Conservation (phyloP, 2,113 vertebrate genomes). For the Forbesichthys agassizii region DNA sequence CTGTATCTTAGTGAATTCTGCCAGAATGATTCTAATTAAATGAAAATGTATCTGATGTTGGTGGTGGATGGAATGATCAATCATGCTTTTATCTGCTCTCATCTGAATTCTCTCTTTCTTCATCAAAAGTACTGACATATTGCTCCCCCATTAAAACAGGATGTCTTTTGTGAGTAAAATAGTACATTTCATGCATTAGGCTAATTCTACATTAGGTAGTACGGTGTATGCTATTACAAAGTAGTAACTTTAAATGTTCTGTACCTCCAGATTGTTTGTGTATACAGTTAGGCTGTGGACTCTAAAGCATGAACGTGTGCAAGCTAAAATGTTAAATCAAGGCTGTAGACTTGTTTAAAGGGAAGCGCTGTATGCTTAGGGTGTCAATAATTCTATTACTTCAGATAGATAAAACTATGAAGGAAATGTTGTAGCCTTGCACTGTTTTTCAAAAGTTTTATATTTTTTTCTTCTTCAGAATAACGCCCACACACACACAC, state of each 20-base stretch:
- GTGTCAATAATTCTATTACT: neutral
- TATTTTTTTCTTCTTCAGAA: no score
- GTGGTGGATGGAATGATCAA: constrained; percentile 1
- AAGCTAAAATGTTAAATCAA: neutral
- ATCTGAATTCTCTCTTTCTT: neutral
- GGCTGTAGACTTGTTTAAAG: neutral
- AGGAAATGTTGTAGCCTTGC: neutral
- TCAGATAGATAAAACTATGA: neutral
- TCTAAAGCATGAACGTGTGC: neutral
- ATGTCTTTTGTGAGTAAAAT: neutral
- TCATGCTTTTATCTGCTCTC: constrained; percentile 24
- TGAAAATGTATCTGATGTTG: no score
- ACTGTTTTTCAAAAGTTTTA: no score
- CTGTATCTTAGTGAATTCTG: no score
- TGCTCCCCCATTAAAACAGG: neutral
- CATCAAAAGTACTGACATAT: constrained; percentile 13
- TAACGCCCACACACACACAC: constrained; percentile 2
- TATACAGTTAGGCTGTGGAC: no score
- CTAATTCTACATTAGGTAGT: no score
- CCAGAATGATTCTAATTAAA: no score
- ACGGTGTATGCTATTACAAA: no score
- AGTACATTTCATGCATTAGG: neutral
- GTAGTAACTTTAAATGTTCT: no score
- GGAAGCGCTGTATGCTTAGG: neutral
- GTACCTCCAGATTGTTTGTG: no score